These are phyloP conservation scores for Rhopalosiphum nymphaeae DNA, from an alignment of 2,888 invertebrate genomes.

Conservation along the genomic window DNA sequence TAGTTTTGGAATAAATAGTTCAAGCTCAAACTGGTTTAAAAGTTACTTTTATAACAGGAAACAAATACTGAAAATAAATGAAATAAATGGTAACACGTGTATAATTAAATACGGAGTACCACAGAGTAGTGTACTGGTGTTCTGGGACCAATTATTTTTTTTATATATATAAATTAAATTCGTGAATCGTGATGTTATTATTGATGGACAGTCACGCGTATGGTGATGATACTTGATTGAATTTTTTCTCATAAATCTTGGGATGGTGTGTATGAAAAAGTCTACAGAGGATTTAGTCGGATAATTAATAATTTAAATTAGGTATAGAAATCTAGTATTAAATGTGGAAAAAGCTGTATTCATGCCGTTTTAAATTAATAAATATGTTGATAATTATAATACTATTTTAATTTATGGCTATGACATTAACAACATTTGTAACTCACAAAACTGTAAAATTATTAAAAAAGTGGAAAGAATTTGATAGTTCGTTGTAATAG, in stretches of 20 bases:
- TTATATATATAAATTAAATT: neutral
- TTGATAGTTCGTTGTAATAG: no score
- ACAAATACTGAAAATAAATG: slow-evolving; percentile 15
- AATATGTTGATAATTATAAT: neutral
- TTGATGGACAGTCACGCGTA: neutral
- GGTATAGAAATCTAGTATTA: no score
- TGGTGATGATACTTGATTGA: no score
- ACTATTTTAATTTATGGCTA: neutral
- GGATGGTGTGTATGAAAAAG: neutral
- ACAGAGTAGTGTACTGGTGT: neutral
- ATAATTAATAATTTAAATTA: no score
- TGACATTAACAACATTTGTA: neutral
- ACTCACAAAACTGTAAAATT: neutral
- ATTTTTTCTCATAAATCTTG: neutral
- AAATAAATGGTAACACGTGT: neutral
- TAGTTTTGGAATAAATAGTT: neutral
- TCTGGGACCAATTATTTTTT: neutral
- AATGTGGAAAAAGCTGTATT: no score
- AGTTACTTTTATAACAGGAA: neutral
- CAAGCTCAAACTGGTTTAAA: slow-evolving; percentile 1
- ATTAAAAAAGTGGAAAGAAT: neutral
- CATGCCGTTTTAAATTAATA: neutral
- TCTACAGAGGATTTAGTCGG: neutral
- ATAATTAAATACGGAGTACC: slow-evolving; percentile 11
- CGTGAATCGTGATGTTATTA: neutral